Conservation (phyloP, 2,888 invertebrate genomes). For the Silvanus unidentatus region DNA sequence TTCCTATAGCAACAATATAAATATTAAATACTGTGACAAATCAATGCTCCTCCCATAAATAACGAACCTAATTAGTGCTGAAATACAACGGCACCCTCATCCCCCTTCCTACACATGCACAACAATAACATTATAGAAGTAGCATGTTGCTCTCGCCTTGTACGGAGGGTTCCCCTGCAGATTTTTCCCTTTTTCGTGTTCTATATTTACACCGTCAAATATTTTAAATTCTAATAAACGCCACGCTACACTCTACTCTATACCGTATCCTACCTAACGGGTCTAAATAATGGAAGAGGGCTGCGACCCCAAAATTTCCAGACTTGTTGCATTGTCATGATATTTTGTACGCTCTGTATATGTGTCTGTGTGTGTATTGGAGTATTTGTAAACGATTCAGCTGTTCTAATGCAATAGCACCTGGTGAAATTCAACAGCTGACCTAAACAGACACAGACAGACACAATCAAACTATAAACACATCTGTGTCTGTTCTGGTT, state of each 20-base stretch:
- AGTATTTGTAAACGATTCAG: slow-evolving; percentile 19
- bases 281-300: slow-evolving; percentile 13
- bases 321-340: slow-evolving; percentile 33
- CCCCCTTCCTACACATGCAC: too few relatives aligned
- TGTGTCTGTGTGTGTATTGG: slow-evolving; percentile 15
- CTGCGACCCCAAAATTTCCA: slow-evolving; percentile 22
- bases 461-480: slow-evolving; percentile 11
- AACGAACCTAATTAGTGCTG: too few relatives aligned
- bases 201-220: slow-evolving; percentile 11
- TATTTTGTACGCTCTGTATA: too few relatives aligned
- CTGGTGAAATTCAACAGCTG: slow-evolving; percentile 32
- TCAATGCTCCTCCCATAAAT: too few relatives aligned
- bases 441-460: slow-evolving; percentile 26
- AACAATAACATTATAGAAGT: neutral
- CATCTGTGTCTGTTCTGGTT: slow-evolving; percentile 25
- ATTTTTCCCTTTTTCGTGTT: slow-evolving; percentile 1
- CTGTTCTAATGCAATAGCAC: slow-evolving; percentile 26
- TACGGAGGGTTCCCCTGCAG: neutral
- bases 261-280: slow-evolving; percentile 8
- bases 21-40: too few relatives aligned
- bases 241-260: slow-evolving; percentile 11
- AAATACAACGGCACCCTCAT: neutral
- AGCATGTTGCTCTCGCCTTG: neutral
- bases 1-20: too few relatives aligned
- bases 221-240: slow-evolving; percentile 17